These are phyloP conservation scores for Circaetus cinerascens DNA, from an alignment of 2,113 vertebrate genomes.

Conservation along the genomic window DNA sequence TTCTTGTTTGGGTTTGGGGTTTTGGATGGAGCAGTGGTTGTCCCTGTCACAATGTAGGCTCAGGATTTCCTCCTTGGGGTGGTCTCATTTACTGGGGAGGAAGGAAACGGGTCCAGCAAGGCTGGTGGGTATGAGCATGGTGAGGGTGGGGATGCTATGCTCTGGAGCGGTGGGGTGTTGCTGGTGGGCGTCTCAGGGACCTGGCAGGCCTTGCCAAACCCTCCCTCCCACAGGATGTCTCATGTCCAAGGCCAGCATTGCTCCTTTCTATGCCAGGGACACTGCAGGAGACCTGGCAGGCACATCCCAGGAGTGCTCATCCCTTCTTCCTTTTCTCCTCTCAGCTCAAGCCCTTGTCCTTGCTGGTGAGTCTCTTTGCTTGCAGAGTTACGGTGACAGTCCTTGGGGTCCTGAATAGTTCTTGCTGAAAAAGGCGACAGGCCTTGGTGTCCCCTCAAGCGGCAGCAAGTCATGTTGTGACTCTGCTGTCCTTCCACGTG, in stretches of 20 bases:
- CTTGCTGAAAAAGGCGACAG: background rate
- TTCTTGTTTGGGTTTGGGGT: background rate
- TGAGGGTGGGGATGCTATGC: background rate
- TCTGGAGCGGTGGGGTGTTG: background rate
- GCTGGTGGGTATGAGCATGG: background rate
- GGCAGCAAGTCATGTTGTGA: background rate
- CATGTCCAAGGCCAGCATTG: background rate
- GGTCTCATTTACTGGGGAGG: background rate
- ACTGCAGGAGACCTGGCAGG: background rate
- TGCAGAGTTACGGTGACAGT: background rate
- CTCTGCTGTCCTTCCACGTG: background rate
- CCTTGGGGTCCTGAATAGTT: background rate
- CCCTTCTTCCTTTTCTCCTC: background rate
- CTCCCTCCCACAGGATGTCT: background rate
- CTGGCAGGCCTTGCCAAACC: background rate
- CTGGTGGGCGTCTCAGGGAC: background rate
- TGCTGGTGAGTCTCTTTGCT: background rate
- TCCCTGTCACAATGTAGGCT: background rate
- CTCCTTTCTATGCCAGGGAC: background rate
- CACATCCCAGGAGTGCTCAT: background rate
- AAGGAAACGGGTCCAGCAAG: background rate
- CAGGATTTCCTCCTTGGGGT: background rate
- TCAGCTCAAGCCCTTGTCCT: background rate
- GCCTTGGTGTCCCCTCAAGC: background rate
- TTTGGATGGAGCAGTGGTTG: background rate